phyloP scores from a whole-genome alignment of 1,140 invertebrate species.

The Drosophila grimshawi region DNA sequence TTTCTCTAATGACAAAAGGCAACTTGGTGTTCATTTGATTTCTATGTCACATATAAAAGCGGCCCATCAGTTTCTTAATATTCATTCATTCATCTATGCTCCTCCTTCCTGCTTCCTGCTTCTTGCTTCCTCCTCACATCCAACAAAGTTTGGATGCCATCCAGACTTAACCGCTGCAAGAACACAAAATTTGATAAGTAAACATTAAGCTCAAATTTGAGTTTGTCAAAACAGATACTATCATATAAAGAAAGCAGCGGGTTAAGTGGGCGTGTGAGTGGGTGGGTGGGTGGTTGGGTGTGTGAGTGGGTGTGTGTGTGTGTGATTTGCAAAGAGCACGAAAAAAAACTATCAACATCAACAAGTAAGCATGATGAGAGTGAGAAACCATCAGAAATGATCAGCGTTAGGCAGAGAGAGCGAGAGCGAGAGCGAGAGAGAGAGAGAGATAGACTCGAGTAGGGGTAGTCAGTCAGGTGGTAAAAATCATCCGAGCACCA shows the following conservation, averaged over 20 bases:
- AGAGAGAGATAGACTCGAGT: conserved; percentile 30
- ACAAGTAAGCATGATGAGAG: conserved; percentile 17
- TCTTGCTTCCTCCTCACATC: background rate
- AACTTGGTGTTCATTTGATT: conserved; percentile 62
- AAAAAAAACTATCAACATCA: conserved; percentile 22
- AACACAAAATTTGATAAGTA: conserved; percentile 1
- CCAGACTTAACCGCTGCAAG: conserved; percentile 37
- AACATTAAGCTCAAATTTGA: conserved; percentile 14
- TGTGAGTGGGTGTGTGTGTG: background rate
- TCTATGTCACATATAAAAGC: conserved; percentile 12
- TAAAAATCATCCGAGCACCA: conserved; percentile 11
- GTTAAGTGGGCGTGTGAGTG: background rate
- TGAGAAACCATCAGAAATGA: conserved; percentile 5
- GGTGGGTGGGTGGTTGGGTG: conserved; percentile 5
- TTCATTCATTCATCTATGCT: background rate
- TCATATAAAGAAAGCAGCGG: conserved; percentile 6
- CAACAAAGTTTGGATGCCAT: conserved; percentile 9
- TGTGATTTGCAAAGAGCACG: background rate
- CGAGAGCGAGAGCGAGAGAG: conserved; percentile 15
- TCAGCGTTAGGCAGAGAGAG: conserved; percentile 36
- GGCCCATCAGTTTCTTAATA: background rate
- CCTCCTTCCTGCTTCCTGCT: background rate
- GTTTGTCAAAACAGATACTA: conserved; percentile 5
- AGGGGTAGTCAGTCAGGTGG: background rate
- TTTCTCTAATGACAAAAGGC: conserved; percentile 68